Evolutionary conservation across 2,113 vertebrate species (phyloP).

Genomic region (Myiopsitta monachus): DNA sequence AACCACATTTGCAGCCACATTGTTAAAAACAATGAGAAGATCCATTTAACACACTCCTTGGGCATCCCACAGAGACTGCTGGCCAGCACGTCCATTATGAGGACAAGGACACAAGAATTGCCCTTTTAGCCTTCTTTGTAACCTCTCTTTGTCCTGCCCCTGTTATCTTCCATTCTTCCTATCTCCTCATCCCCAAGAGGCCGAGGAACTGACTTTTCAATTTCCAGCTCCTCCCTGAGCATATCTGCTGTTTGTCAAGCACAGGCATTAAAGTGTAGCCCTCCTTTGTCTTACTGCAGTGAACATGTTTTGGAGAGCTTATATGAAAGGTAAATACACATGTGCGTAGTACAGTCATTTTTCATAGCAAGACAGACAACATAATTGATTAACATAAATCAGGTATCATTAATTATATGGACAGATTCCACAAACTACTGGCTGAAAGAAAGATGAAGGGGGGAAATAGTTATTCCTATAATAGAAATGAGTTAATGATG

Average conservation of each 20-base stretch:
- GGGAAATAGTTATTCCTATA: background rate
- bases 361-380: slow-evolving; percentile 25
- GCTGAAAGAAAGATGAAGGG: slow-evolving; percentile 47
- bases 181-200: background rate
- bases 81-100: background rate
- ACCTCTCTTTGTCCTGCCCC: slow-evolving; percentile 5
- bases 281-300: background rate
- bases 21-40: background rate
- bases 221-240: slow-evolving; percentile 36
- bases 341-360: slow-evolving; percentile 22
- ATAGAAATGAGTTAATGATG: slow-evolving; percentile 29
- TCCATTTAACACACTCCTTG: background rate
- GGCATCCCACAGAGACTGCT: background rate
- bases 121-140: slow-evolving; percentile 2
- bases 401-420: slow-evolving; percentile 46
- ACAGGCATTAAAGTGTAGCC: background rate
- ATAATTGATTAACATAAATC: slow-evolving; percentile 55
- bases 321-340: slow-evolving; percentile 1
- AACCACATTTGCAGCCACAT: background rate
- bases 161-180: background rate
- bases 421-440: slow-evolving; percentile 33
- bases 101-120: background rate
- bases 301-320: background rate
- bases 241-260: slow-evolving; percentile 45
- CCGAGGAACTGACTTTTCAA: slow-evolving; percentile 13